Base-by-base conservation (phyloP, 2,888 invertebrate species). In the Hanleya hanleyi region DNA sequence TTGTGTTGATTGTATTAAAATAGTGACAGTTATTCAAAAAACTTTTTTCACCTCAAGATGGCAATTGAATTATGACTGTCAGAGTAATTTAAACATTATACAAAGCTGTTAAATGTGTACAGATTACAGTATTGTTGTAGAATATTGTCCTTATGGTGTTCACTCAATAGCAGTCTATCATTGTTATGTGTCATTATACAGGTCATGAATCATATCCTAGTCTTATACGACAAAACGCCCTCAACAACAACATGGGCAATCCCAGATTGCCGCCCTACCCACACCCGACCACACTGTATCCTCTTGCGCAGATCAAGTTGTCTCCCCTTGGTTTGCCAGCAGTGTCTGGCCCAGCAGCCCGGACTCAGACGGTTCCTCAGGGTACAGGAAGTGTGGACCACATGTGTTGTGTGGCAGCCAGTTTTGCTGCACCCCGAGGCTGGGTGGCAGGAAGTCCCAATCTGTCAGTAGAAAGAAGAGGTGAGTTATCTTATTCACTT, bases 201-300 rank as follows among this genome's bases (percentile, higher is more conserved):
- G 84, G 84, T 36, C 86, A 84, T n/a, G 87, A 87, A 75, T 77
- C 79, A 69, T 86, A 86, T 71, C 86, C 86, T 18, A 83, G 80
- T 33, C 78, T 87, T 50, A 83, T 87, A 36, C 84, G 86, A 41
- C 88, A 87, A 71, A 88, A 88, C 71, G 85, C 86, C 9, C 71
- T 88, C 35, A 86, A 87, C 78, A 80, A 80, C 71, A 88, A 87
- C 80, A 89, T 89, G 81, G 89, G 90, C 69, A 98, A 98, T 92
- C 96, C 97, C 15, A 94, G 97, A 38, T 92, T 97, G 88, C 96
- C 97, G 66, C 97, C 97, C 6, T 97, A 95, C 92, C 96, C 97
- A 15, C 94, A 95, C 87, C 97, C 98, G 18, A 93, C 94, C 29
- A 93, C 95, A 32, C 92, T 96, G 51, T 92, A 93, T 82, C 96